These are phyloP conservation scores for Campoletis sonorensis DNA, from an alignment of 1,140 invertebrate species.

Conservation along the genomic window DNA sequence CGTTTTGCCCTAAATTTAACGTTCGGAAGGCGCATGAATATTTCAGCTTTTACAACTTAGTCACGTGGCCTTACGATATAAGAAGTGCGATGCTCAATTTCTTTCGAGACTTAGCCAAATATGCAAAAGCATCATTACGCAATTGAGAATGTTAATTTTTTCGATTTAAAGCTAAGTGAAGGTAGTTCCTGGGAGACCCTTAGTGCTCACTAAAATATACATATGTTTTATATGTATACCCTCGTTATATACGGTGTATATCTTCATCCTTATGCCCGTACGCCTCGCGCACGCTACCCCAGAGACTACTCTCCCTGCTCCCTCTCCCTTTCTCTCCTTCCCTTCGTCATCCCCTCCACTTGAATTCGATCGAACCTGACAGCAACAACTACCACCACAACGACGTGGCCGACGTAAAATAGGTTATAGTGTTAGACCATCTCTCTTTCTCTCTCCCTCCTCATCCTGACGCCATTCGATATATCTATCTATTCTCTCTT, in stretches of 20 bases:
- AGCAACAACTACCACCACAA: conserved; percentile 6
- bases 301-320: conserved; percentile 5
- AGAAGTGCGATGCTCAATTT: too few relatives aligned
- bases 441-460: background rate
- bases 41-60: too few relatives aligned
- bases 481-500: background rate
- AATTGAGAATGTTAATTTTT: too few relatives aligned
- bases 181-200: background rate
- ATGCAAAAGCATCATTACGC: too few relatives aligned
- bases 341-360: conserved; percentile 17
- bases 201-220: background rate
- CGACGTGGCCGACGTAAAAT: conserved; percentile 25
- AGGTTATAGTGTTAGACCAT: conserved; percentile 3
- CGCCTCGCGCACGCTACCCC: background rate
- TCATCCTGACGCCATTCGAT: background rate
- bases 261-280: conserved; percentile 4
- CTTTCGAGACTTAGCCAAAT: too few relatives aligned
- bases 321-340: conserved; percentile 18
- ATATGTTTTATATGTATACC: background rate
- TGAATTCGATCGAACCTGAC: conserved; percentile 36
- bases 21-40: too few relatives aligned
- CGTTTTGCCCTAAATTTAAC: too few relatives aligned
- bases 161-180: background rate
- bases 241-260: conserved; percentile 6
- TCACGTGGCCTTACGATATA: too few relatives aligned